These are phyloP conservation scores for Drosophila bocqueti DNA, from an alignment of 1,140 invertebrate genomes.

Conservation along the genomic window DNA sequence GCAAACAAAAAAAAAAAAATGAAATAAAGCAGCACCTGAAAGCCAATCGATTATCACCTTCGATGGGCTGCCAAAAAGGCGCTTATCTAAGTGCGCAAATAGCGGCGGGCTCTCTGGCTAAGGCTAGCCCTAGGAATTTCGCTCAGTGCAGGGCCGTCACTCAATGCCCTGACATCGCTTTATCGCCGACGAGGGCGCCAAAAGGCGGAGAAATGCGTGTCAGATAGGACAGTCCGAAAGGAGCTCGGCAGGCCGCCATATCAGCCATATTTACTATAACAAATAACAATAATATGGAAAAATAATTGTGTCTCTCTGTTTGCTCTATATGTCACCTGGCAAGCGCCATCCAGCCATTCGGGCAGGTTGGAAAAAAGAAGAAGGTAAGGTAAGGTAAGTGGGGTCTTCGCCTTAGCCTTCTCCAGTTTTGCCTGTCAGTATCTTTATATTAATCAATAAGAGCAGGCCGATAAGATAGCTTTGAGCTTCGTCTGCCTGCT, in stretches of 20 bases:
- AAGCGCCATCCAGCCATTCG: slow-evolving; percentile 56
- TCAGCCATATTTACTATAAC: slow-evolving; percentile 50
- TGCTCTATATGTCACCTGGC: slow-evolving; percentile 46
- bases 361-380: not conserved
- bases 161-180: slow-evolving; percentile 44
- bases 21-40: slow-evolving; percentile 2
- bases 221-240: slow-evolving; percentile 51
- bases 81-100: slow-evolving; percentile 77
- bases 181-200: slow-evolving; percentile 48
- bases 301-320: slow-evolving; percentile 64
- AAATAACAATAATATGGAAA: slow-evolving; percentile 63
- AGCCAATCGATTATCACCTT: slow-evolving; percentile 62
- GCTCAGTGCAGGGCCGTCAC: slow-evolving; percentile 63
- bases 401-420: slow-evolving; percentile 22
- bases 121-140: slow-evolving; percentile 20
- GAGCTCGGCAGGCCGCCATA: slow-evolving; percentile 33
- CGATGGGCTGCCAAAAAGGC: slow-evolving; percentile 61
- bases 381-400: not conserved
- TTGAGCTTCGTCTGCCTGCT: slow-evolving; percentile 36
- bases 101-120: not conserved
- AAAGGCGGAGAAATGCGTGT: slow-evolving; percentile 54
- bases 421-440: slow-evolving; percentile 58
- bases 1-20: slow-evolving; percentile 21
- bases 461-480: slow-evolving; percentile 72
- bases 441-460: slow-evolving; percentile 78